These are phyloP conservation scores for Platorchestia sp. DNA, from an alignment of 1,140 invertebrate species.

Conservation along the genomic window DNA sequence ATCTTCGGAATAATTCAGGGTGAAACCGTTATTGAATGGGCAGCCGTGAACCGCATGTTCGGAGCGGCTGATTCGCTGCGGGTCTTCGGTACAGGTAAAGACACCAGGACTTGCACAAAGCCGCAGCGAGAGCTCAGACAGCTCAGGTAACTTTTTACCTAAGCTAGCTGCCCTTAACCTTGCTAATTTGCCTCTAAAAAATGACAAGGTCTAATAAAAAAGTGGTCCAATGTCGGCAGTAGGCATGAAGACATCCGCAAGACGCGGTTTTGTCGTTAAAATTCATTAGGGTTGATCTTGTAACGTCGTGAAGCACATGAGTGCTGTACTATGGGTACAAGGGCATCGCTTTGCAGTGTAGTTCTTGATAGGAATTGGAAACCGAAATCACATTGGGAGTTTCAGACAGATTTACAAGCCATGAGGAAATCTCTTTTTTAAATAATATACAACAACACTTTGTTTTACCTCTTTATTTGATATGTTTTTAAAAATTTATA, in stretches of 20 bases:
- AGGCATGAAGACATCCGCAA: slow-evolving; percentile 5
- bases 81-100: background rate
- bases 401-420: background rate
- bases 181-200: slow-evolving; percentile 33
- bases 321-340: background rate
- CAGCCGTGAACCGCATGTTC: background rate
- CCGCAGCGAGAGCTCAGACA: too few relatives aligned
- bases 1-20: background rate
- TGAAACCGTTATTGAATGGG: background rate
- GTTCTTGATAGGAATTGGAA: background rate
- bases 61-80: background rate
- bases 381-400: background rate
- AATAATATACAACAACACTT: too few relatives aligned
- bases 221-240: background rate
- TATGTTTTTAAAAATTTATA: too few relatives aligned
- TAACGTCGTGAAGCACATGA: background rate
- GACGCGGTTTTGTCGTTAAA: background rate
- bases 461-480: too few relatives aligned
- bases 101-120: background rate
- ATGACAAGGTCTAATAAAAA: background rate
- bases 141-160: slow-evolving; percentile 11
- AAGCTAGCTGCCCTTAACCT: slow-evolving; percentile 4
- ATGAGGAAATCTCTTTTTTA: too few relatives aligned
- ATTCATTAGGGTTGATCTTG: background rate
- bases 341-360: background rate